Evolutionary conservation across 2,797 vertebrate genomes (phyloP).

Genomic region (Astyanax mexicanus): DNA sequence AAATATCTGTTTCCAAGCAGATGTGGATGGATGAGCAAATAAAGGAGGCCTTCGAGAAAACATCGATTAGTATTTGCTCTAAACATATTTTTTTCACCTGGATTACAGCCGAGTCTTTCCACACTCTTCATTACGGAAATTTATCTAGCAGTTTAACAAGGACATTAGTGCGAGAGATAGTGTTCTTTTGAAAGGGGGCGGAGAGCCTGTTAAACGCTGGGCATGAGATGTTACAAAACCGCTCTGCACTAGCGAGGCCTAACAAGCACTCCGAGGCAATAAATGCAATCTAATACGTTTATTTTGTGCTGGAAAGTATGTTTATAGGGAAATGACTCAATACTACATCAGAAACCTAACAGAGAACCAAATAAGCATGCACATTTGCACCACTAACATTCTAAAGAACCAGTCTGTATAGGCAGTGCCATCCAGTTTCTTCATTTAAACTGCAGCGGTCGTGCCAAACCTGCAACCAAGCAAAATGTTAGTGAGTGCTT

Average conservation of each 20-base stretch:
- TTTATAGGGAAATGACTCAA: conserved; percentile 53
- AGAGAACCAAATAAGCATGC: conserved; percentile 14
- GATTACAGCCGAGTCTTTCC: neutral
- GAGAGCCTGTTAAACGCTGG: conserved; percentile 63
- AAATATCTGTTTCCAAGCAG: conserved; percentile 14
- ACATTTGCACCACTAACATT: conserved; percentile 24
- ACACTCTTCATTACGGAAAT: conserved; percentile 2
- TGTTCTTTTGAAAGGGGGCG: conserved; percentile 47
- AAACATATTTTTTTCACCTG: neutral
- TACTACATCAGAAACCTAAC: conserved; percentile 19
- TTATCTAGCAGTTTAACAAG: conserved; percentile 17
- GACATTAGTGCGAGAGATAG: conserved; percentile 54
- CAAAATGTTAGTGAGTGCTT: neutral
- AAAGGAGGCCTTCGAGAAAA: neutral
- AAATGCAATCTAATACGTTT: conserved; percentile 56
- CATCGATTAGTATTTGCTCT: neutral
- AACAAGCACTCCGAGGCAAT: conserved; percentile 56
- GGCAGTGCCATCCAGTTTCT: neutral
- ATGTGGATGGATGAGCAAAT: neutral
- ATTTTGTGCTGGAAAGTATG: conserved; percentile 55
- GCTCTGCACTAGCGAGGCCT: conserved; percentile 47
- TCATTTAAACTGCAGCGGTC: neutral
- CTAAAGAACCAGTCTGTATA: neutral
- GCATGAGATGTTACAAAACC: conserved; percentile 64
- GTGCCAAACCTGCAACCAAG: neutral